Evolutionary conservation across 2,888 invertebrate genomes (phyloP), one percentile per base, ranked within the genome.

Genomic region (Lycophotia porphyrea): DNA sequence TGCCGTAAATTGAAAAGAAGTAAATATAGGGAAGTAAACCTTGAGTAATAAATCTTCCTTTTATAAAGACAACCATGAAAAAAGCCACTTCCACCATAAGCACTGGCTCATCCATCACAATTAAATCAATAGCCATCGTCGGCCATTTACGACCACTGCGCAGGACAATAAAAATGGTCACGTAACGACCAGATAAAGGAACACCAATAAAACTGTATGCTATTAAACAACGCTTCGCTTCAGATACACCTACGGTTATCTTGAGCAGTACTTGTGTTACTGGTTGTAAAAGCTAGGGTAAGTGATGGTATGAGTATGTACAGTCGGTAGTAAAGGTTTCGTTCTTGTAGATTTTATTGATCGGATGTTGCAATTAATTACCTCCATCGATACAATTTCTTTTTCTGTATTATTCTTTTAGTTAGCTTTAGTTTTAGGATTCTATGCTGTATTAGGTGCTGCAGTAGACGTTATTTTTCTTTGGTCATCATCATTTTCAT

Each of bases 121-220:
- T 84, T 61, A 83, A 80, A 84, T 78, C 81, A 84, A 85, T 80
- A 79, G 64, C 69, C 65, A 68, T 68, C 71, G n/a, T 58, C 49
- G n/a, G 58, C 63, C 47, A 47, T 80, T 88, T 82, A 88, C 80
- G 87, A 74, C 49, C 65, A 60, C n/a, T 39, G 42, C 55, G 65
- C 60, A 39, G 65, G 49, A 80, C 72, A 78, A 84, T 84, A 88
- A 83, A 84, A 81, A 68, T 72, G 69, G 71, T 58, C 78, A 74
- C 74, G 69, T 76, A 71, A 87, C 78, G 80, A 78, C 65, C 63
- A 75, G 76, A 88, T 88, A 81, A 83, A 88, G 77, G 73, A 78
- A 39, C 55, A 55, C 11, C 68, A 78, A 83, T 88, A 87, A 88
- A 88, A 82, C 61, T 69, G 60, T 70, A 58, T 52, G 67, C 58